Base-by-base conservation (phyloP, 2,113 vertebrate species). In the Dromiciops gliroides region DNA sequence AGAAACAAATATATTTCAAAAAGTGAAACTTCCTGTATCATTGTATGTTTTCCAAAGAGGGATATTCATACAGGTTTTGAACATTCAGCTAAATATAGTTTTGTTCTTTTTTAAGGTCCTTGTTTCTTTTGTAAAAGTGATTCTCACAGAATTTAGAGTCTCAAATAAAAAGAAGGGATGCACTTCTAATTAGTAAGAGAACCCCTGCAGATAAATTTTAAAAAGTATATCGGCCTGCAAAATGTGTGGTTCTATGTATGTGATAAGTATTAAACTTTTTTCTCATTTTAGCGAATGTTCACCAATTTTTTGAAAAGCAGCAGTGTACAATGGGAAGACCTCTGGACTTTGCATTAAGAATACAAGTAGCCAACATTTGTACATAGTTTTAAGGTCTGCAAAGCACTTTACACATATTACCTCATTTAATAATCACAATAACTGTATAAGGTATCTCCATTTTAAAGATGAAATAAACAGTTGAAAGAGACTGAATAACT, bases 191-290 rank as follows among this genome's bases (percentile, higher is more conserved):
- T 44, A 83, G n/a, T 44, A 83, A 83, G 19, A 44, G 67, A 83
- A n/a, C 16, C 67, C 67, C n/a, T 83, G n/a, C n/a, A 83, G 37
- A 83, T 23, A 83, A 83, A 83, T 22, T 94, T 95, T 95, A 50
- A 92, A 92, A 96, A 95, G 48, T 31, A 95, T 95, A 44, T 1
- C n/a, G 31, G 94, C 51, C 91, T 92, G 51, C 90, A 48, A 95
- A 93, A 48, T 67, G 5, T 51, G 92, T 23, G 8, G 12, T 44
- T 50, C 12, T 49, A 9, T 50, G 60, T 67, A 83, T n/a, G 44
- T 16, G 23, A 23, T 83, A 83, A n/a, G 67, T 83, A 83, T 44
- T 83, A 44, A 83, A 44, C 44, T 44, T 44, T 75, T 83, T 83
- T 44, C 67, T 83, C 67, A 83, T 83, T 83, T 83, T 16, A 83